Evolutionary conservation across 2,113 vertebrate species (phyloP).

Genomic region (Diadophis punctatus): DNA sequence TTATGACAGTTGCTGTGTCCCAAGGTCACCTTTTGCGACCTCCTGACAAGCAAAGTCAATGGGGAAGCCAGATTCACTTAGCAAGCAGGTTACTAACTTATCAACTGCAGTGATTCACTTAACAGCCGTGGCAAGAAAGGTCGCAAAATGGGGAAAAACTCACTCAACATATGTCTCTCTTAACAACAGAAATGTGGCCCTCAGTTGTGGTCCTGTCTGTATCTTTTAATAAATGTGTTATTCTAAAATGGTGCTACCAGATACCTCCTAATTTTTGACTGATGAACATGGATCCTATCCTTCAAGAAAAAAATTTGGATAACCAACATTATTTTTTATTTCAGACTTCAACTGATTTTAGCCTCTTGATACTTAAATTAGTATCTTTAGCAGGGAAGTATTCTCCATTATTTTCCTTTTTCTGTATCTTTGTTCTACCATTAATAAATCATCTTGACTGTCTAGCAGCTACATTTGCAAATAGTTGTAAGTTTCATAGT

Average conservation of each 20-base stretch:
- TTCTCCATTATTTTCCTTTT: background rate
- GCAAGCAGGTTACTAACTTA: background rate
- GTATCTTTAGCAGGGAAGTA: background rate
- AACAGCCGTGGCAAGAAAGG: background rate
- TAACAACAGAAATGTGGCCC: background rate
- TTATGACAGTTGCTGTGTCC: background rate
- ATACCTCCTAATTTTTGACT: background rate
- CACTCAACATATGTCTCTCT: background rate
- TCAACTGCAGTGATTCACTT: background rate
- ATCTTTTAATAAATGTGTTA: background rate
- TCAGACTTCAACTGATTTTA: conserved; percentile 22
- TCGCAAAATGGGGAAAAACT: background rate
- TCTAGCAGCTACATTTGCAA: conserved; percentile 53
- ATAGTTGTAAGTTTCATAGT: conserved; percentile 26
- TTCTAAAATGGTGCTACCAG: background rate
- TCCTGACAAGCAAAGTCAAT: background rate
- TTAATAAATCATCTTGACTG: conserved; percentile 17
- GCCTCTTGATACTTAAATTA: background rate
- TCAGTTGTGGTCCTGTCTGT: background rate
- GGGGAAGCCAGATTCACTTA: background rate
- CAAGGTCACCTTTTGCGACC: background rate
- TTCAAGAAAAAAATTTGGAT: background rate
- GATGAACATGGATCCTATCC: background rate
- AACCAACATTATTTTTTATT: conserved; percentile 21
- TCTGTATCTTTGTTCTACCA: background rate